Percentiles rank a stretch among this genome's conserved stretches.
These are phyloP conservation scores for Oscarella lobularis DNA, from an alignment of 37 sponge, comb jelly and placozoan species.

Conservation along the genomic window DNA sequence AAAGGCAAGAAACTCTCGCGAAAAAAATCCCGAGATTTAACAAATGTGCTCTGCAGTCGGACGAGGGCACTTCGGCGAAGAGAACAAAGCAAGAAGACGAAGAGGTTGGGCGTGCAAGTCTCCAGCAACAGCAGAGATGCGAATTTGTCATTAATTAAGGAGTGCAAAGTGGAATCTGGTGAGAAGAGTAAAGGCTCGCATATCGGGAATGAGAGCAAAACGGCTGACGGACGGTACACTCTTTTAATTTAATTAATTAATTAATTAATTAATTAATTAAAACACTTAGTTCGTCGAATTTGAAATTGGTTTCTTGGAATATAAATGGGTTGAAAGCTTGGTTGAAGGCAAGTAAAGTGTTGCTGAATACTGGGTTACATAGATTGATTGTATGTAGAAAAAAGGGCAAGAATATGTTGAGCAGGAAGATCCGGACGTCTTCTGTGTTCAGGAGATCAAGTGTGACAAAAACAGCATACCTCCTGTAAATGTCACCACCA, in stretches of 20 bases:
- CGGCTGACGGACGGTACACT: not conserved
- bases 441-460: slow-evolving; percentile 81
- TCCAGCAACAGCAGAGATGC: not conserved
- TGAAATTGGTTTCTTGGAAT: slow-evolving; percentile 56
- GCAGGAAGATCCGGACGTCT: slow-evolving; percentile 43
- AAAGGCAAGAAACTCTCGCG: too few relatives aligned
- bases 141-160: too few relatives aligned
- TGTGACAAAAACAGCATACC: slow-evolving; percentile 47
- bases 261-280: slow-evolving; percentile 1
- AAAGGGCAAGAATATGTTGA: slow-evolving; percentile 33
- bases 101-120: too few relatives aligned
- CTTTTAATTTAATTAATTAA: not conserved
- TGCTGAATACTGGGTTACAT: too few relatives aligned
- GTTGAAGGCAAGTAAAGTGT: too few relatives aligned
- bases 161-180: too few relatives aligned
- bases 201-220: not conserved
- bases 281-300: not conserved
- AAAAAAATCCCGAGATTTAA: too few relatives aligned
- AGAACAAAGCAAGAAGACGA: too few relatives aligned
- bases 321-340: slow-evolving; percentile 91
- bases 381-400: too few relatives aligned
- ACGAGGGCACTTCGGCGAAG: too few relatives aligned
- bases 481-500: not conserved
- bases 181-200: too few relatives aligned
- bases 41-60: too few relatives aligned